Evolutionary conservation across 2,113 vertebrate species (phyloP).

Genomic region (Corvus moneduloides): DNA sequence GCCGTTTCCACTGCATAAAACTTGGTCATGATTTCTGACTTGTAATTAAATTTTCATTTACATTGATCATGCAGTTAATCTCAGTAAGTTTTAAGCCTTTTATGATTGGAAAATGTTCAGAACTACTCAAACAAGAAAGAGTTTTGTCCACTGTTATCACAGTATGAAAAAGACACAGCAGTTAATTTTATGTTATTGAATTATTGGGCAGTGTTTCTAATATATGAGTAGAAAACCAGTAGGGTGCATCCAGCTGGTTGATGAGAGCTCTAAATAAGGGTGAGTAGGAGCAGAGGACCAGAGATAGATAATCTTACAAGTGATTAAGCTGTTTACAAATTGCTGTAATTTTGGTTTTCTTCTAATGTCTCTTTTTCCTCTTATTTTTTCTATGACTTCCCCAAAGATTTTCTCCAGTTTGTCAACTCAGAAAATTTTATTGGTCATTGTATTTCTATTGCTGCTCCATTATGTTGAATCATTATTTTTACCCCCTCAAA

Average conservation of each 20-base stretch:
- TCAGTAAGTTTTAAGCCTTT: background rate
- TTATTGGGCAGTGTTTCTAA: background rate
- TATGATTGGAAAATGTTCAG: background rate
- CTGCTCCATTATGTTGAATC: background rate
- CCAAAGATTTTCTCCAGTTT: background rate
- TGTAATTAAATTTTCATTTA: constrained; percentile 5
- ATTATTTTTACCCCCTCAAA: background rate
- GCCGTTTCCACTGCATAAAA: background rate
- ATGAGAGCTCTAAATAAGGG: background rate
- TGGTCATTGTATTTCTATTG: background rate
- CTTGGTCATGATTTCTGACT: background rate
- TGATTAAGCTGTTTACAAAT: background rate
- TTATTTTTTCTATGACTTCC: background rate
- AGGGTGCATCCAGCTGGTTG: background rate
- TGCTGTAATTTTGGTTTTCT: background rate
- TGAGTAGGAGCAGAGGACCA: background rate
- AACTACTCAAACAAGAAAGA: background rate
- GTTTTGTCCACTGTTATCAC: background rate
- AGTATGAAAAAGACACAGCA: background rate
- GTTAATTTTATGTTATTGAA: background rate
- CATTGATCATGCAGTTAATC: background rate
- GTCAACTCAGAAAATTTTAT: background rate
- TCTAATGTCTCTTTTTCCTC: background rate
- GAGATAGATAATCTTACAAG: background rate
- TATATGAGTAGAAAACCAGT: background rate